Evolutionary conservation across 2,113 vertebrate species (phyloP).

Genomic region (Passer montanus): DNA sequence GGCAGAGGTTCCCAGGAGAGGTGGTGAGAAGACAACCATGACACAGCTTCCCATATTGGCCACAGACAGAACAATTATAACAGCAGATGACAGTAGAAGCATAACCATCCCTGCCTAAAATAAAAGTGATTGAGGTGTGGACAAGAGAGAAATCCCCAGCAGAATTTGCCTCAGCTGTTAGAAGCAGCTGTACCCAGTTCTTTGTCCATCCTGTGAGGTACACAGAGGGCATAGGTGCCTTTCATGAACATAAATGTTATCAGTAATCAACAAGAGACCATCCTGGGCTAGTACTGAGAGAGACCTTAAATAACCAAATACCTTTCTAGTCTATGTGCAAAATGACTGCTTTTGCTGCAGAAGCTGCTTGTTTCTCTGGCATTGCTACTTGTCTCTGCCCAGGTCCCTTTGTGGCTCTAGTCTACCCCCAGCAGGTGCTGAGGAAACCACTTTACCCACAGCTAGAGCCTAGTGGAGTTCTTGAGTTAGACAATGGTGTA

Average conservation of each 20-base stretch:
- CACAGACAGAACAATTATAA: slow-evolving; percentile 50
- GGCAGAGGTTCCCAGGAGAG: slow-evolving; percentile 70
- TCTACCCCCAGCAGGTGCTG: background rate
- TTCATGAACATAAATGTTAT: background rate
- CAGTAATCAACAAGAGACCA: background rate
- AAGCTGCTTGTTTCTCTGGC: background rate
- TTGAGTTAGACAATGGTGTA: background rate
- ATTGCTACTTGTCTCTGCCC: too few relatives aligned
- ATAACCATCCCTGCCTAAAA: slow-evolving; percentile 74
- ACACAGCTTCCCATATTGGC: slow-evolving; percentile 65
- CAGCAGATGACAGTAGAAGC: slow-evolving; percentile 60
- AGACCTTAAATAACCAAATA: background rate
- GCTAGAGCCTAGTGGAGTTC: background rate
- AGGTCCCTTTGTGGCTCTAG: background rate
- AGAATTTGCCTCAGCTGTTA: background rate
- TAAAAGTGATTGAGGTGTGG: background rate
- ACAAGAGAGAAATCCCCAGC: background rate
- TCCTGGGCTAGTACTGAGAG: background rate
- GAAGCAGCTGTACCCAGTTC: background rate
- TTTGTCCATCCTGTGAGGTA: background rate
- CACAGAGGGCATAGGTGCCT: background rate
- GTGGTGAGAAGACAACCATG: slow-evolving; percentile 69
- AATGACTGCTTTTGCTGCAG: background rate
- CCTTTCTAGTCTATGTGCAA: background rate
- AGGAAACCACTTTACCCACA: background rate